Percentiles rank a stretch among this genome's conserved stretches.
These are phyloP conservation scores for Apamea monoglypha DNA, from an alignment of 2,888 invertebrate species.

Conservation along the genomic window DNA sequence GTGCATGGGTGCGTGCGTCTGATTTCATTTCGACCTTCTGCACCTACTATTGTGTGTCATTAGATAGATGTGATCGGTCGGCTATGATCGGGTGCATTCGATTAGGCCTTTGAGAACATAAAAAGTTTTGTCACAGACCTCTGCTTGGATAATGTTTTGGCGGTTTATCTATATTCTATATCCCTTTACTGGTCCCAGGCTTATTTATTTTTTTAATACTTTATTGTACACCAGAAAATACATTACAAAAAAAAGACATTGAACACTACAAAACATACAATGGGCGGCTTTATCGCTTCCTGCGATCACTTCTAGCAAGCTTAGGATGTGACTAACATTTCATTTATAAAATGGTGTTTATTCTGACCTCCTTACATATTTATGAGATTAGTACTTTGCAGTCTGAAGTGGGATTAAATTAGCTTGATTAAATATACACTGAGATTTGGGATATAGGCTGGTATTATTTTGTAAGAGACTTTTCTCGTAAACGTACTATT, in stretches of 20 bases:
- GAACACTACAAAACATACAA: not conserved
- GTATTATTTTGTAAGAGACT: not conserved
- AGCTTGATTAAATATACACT: conserved; percentile 33
- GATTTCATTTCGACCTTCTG: not conserved
- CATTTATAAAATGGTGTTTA: not conserved
- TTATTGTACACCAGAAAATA: not conserved
- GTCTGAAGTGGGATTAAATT: conserved; percentile 20
- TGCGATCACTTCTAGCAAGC: not conserved
- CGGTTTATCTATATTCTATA: conserved; percentile 19
- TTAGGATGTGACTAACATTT: not conserved
- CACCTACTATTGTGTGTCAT: not conserved
- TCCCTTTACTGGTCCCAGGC: not conserved
- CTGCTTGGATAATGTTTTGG: not conserved
- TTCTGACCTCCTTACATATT: conserved; percentile 26
- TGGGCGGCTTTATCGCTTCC: not conserved
- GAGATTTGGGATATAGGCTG: not conserved
- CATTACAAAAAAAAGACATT: not conserved
- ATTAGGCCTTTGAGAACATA: conserved; percentile 9
- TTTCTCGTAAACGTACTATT: not conserved
- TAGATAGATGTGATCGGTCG: conserved; percentile 12
- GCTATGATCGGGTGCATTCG: not conserved
- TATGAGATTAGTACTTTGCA: conserved; percentile 16
- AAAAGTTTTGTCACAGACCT: conserved; percentile 14
- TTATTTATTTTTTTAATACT: not conserved
- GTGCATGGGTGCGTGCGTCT: not conserved